phyloP scores from a whole-genome alignment of 2,888 invertebrate species.

The Dryomyza anilis region DNA sequence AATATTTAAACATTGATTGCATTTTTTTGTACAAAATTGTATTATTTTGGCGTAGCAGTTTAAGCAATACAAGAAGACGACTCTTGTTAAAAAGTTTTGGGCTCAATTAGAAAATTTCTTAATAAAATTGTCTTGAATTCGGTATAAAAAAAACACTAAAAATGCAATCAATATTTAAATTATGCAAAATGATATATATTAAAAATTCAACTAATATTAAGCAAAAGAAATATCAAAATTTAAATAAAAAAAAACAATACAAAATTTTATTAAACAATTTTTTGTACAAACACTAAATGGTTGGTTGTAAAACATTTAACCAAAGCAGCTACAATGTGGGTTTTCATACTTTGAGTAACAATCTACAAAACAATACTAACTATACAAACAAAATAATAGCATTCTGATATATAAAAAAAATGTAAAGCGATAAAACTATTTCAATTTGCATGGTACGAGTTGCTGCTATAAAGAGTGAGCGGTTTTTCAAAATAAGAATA shows the following conservation, averaged over 20 bases:
- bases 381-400: too few species aligned
- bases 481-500: too few species aligned
- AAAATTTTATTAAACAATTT: background rate
- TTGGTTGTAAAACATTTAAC: constrained; percentile 3
- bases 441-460: too few species aligned
- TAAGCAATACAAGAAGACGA: background rate
- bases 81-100: constrained; percentile 1
- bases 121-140: background rate
- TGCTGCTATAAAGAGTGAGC: too few species aligned
- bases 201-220: background rate
- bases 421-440: too few species aligned
- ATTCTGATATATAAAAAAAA: too few species aligned
- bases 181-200: background rate
- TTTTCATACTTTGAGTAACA: too few species aligned
- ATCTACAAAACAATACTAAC: too few species aligned
- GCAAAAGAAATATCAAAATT: background rate
- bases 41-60: background rate
- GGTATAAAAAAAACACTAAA: background rate
- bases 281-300: background rate
- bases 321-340: background rate
- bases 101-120: constrained; percentile 12
- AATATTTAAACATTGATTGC: background rate
- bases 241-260: background rate
- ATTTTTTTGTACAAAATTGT: background rate
- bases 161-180: background rate